Evolutionary conservation across 2,797 vertebrate species (phyloP), one percentile per base, ranked within the genome.

Genomic region (Protosalanx chinensis): DNA sequence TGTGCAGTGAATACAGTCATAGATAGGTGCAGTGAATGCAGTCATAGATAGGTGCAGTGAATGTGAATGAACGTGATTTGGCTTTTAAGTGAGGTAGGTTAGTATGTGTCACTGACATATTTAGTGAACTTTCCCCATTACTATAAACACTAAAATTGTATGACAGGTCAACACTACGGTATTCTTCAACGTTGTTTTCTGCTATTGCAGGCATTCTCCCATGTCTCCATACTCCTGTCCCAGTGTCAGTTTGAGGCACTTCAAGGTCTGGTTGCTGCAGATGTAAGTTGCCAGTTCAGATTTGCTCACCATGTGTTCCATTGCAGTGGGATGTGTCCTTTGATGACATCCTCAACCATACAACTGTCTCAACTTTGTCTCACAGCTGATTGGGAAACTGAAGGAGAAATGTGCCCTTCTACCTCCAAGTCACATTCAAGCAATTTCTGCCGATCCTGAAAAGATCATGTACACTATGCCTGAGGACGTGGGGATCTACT

Each of bases 401-500:
- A 90, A 94, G 85, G 93, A 95, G 73, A 97, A 97, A 84, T 92
- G 95, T 72, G 84, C 78, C 63, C 81, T 85, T 35, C 85, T 99
- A 67, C 89, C 96, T 27, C 82, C 88, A 49, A 91, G 72, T 85
- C 89, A 93, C 87, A 93, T 91, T 87, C 87, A 85, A 71, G 96
- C 96, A 0, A 92, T 99, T 61, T 94, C 87, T 68, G 96, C 94
- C 29, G 91, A 94, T 2, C 79, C 92, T 2, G 93, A 95, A 67
- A 92, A 96, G 37, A 95, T 99, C 72, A 93, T 98, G 89, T 93
- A 94, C 79, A 91, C 89, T 0, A 93, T 89, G 4, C 85, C 94
- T 49, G 93, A 92, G 65, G 94, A 98, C 51, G 93, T 98, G 78
- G 93, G 92, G 37, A 95, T 99, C 88, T 94, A 95, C 88, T 96